phyloP scores from a whole-genome alignment of 2,888 invertebrate genomes.

The Iselma pallidipennis region DNA sequence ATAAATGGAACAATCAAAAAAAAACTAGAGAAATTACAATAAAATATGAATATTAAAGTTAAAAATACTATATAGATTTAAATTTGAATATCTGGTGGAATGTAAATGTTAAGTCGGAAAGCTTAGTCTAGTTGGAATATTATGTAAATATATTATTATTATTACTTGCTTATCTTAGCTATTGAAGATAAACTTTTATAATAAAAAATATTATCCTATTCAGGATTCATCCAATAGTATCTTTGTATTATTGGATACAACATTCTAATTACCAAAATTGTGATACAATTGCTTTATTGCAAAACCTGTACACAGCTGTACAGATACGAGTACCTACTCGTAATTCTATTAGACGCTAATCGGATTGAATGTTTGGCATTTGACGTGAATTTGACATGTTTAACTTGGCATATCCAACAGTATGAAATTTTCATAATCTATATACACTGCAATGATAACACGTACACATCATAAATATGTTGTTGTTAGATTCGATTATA shows the following conservation, averaged over 20 bases:
- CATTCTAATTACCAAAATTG: background rate
- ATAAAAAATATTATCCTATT: background rate
- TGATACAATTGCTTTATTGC: background rate
- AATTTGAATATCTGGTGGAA: background rate
- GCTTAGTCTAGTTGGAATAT: background rate
- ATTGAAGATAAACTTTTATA: too few species aligned
- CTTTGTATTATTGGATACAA: background rate
- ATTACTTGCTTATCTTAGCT: background rate
- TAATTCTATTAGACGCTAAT: conserved; percentile 22
- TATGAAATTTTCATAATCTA: background rate
- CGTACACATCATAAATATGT: too few species aligned
- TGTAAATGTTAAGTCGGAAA: background rate
- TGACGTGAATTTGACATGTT: conserved; percentile 24
- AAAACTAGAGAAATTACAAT: too few species aligned
- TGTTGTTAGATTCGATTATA: too few species aligned
- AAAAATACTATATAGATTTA: too few species aligned
- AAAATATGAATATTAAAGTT: too few species aligned
- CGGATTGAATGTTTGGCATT: conserved; percentile 22
- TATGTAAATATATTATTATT: background rate
- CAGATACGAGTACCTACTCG: background rate
- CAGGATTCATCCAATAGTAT: background rate
- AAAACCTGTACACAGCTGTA: background rate
- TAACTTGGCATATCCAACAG: conserved; percentile 13
- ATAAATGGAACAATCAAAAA: background rate
- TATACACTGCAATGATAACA: too few species aligned